phyloP scores from a whole-genome alignment of 2,113 vertebrate genomes.

The Actinemys pallida region DNA sequence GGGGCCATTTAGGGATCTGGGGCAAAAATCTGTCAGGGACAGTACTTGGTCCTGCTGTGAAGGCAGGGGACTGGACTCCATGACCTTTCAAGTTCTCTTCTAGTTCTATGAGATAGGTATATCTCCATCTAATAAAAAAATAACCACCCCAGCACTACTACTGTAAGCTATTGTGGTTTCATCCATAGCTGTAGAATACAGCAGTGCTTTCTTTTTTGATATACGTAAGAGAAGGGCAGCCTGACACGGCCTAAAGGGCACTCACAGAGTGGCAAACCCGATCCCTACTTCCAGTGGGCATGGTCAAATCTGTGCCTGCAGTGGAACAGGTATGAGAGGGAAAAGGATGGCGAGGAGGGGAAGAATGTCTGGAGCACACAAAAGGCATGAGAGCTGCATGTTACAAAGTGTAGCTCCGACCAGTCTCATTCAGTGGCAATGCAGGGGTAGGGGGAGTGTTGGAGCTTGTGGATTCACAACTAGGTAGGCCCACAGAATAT shows the following conservation, averaged over 20 bases:
- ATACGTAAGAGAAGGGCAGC: not conserved
- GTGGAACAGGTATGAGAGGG: not conserved
- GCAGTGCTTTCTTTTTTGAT: no score
- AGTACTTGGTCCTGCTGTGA: no score
- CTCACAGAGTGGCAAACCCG: not conserved
- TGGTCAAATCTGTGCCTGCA: not conserved
- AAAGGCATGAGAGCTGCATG: not conserved
- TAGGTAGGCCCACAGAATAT: not conserved
- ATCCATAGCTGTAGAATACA: not conserved
- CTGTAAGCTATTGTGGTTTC: not conserved
- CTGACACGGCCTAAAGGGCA: not conserved
- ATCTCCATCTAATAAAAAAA: no score
- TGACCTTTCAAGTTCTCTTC: no score
- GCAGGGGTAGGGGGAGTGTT: not conserved
- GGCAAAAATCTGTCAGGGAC: no score
- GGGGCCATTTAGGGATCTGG: no score
- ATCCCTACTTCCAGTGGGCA: not conserved
- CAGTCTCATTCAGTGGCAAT: no score
- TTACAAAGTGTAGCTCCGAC: not conserved
- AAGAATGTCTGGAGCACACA: not conserved
- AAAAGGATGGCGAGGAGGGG: not conserved
- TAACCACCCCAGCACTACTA: no score
- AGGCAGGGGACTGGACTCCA: no score
- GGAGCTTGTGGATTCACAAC: not conserved
- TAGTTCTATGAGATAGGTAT: no score